phyloP scores from a whole-genome alignment of 2,113 vertebrate species.

The Coracopsis vasa region DNA sequence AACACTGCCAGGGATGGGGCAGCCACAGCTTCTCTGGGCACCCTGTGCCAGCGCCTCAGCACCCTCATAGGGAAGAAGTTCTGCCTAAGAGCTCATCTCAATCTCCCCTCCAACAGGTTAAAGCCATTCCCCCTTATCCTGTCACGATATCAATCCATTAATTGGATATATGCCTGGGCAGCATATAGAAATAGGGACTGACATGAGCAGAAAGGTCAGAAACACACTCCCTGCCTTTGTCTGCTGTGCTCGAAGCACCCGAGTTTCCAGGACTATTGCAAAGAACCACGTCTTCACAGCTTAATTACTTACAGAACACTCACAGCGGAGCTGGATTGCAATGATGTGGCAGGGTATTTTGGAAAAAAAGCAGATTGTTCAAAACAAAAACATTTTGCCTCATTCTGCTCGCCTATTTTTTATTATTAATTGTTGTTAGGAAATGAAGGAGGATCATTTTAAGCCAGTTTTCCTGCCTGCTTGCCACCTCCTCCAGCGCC shows the following conservation, averaged over 20 bases:
- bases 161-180: neutral
- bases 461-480: slow-evolving; percentile 11
- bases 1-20: no score
- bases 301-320: neutral
- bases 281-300: neutral
- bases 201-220: neutral
- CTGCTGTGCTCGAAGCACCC: neutral
- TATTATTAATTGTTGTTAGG: neutral
- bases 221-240: neutral
- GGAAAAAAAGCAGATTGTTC: neutral
- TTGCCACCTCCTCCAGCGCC: neutral
- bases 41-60: neutral
- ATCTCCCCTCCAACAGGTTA: neutral
- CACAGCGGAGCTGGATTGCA: neutral
- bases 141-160: neutral
- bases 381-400: slow-evolving; percentile 13
- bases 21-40: no score
- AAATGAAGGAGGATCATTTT: neutral
- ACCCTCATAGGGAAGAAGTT: neutral
- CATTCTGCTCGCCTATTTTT: neutral
- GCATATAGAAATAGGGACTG: neutral
- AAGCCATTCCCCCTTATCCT: neutral
- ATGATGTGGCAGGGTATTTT: neutral
- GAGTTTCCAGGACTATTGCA: neutral
- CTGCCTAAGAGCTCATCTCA: neutral